Conservation (phyloP, 1,140 invertebrate species). For the Tribolium madens region DNA sequence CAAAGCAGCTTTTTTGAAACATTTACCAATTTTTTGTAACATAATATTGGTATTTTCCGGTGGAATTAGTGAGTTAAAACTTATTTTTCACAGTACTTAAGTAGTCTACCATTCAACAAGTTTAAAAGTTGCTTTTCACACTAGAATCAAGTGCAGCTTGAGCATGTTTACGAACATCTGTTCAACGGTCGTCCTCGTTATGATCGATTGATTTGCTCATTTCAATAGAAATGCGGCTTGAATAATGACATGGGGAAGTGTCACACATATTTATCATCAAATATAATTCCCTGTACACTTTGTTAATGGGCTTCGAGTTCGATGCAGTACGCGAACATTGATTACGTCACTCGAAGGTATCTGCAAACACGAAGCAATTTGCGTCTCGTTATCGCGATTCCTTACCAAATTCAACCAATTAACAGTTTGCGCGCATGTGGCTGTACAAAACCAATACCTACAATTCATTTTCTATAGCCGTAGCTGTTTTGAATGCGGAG, state of each 20-base stretch:
- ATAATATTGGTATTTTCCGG: no score
- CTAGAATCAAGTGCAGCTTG: neutral
- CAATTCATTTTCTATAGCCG: neutral
- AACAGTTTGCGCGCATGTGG: neutral
- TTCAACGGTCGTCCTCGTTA: conserved; percentile 2
- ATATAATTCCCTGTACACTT: conserved; percentile 8
- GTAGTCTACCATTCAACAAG: conserved; percentile 9
- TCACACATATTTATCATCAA: conserved; percentile 36
- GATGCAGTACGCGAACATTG: neutral
- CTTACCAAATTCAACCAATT: conserved; percentile 13
- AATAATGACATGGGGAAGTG: conserved; percentile 29
- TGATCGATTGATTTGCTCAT: conserved; percentile 38
- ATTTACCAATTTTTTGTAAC: no score
- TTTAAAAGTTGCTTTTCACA: conserved; percentile 21
- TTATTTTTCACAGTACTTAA: neutral
- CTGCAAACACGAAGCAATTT: conserved; percentile 9
- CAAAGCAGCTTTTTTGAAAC: no score
- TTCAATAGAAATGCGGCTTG: conserved; percentile 32
- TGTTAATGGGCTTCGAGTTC: conserved; percentile 6
- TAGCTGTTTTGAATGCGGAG: neutral
- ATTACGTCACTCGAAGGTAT: conserved; percentile 5
- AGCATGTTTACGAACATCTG: conserved; percentile 28
- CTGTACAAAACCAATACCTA: neutral
- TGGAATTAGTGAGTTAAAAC: neutral
- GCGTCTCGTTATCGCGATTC: neutral